Conservation (phyloP, 2,797 vertebrate genomes). For the Lutjanus campechanus region DNA sequence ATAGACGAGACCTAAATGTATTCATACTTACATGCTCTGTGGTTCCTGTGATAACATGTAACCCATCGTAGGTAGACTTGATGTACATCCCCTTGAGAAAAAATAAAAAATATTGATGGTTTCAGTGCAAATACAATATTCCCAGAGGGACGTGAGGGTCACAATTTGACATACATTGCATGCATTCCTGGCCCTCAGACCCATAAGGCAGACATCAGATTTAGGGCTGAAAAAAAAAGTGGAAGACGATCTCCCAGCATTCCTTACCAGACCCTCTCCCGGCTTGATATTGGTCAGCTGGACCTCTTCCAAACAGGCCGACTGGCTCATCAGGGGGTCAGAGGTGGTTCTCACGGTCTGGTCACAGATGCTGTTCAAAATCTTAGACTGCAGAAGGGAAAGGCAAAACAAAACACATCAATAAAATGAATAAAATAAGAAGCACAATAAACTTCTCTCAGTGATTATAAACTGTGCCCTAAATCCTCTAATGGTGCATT, state of each 20-base stretch:
- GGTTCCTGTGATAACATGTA: slow-evolving; percentile 97
- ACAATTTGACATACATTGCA: slow-evolving; percentile 49
- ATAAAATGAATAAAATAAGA: slow-evolving; percentile 3
- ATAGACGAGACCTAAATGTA: neutral
- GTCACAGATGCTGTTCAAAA: slow-evolving; percentile 94
- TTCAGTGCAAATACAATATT: slow-evolving; percentile 35
- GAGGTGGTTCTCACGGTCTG: slow-evolving; percentile 92
- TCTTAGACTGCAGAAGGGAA: slow-evolving; percentile 88
- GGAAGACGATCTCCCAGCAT: slow-evolving; percentile 13
- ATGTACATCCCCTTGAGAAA: slow-evolving; percentile 94
- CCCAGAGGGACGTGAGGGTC: slow-evolving; percentile 31
- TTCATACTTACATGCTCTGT: slow-evolving; percentile 93
- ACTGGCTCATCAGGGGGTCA: slow-evolving; percentile 94
- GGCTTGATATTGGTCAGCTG: slow-evolving; percentile 91
- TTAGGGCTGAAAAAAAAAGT: slow-evolving; percentile 9
- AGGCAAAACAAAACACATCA: slow-evolving; percentile 6
- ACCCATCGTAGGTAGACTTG: slow-evolving; percentile 96
- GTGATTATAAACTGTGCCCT: neutral
- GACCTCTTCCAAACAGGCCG: slow-evolving; percentile 93
- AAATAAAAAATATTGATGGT: slow-evolving; percentile 20
- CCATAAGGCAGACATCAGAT: slow-evolving; percentile 9
- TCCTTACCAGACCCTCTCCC: slow-evolving; percentile 94
- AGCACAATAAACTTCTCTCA: slow-evolving; percentile 3
- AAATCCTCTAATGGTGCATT: slow-evolving; percentile 7
- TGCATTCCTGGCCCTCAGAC: slow-evolving; percentile 30